Conservation (phyloP, 1,140 invertebrate species). For the Pollicipes pollicipes region DNA sequence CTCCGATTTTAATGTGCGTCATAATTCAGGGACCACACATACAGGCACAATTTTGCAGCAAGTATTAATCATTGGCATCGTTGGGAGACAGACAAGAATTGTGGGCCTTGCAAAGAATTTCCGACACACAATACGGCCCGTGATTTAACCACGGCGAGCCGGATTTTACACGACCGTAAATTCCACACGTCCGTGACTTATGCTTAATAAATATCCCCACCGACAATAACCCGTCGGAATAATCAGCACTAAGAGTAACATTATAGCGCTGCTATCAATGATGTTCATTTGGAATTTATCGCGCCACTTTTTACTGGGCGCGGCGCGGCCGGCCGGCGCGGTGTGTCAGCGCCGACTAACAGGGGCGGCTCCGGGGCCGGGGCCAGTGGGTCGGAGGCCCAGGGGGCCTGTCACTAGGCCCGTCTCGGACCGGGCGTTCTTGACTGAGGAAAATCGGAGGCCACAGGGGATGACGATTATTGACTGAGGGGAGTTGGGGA, state of each 20-base stretch:
- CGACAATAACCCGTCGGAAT: background rate
- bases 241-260: background rate
- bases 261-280: background rate
- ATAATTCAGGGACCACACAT: background rate
- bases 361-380: too few species aligned
- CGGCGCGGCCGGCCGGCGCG: too few species aligned
- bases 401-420: too few species aligned
- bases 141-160: background rate
- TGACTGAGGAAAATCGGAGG: too few species aligned
- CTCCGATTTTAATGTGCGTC: background rate
- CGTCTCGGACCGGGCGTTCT: too few species aligned
- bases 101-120: background rate
- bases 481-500: too few species aligned
- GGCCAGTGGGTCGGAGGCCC: too few species aligned
- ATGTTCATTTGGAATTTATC: background rate
- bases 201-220: slow-evolving; percentile 1
- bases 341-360: background rate
- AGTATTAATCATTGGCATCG: background rate
- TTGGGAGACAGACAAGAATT: background rate
- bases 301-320: background rate
- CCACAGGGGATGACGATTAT: too few species aligned
- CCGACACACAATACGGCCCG: background rate
- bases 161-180: background rate
- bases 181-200: background rate
- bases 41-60: background rate